Conservation (phyloP, 2,113 vertebrate genomes). For the Smithornis capensis region DNA sequence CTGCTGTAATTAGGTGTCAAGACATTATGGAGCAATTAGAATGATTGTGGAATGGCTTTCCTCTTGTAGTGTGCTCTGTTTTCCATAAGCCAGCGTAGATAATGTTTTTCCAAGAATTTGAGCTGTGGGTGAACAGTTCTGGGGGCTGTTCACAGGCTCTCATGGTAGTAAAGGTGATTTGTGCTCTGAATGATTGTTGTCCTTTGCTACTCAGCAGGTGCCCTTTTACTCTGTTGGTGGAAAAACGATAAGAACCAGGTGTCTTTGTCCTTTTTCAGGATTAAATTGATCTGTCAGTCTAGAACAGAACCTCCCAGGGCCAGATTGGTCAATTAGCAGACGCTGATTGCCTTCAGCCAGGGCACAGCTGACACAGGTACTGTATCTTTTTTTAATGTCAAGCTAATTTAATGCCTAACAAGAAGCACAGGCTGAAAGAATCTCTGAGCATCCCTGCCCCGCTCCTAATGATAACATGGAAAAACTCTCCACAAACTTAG, state of each 20-base stretch:
- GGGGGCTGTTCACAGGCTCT: background rate
- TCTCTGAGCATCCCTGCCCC: background rate
- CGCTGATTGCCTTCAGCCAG: background rate
- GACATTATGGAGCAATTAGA: background rate
- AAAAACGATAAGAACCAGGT: background rate
- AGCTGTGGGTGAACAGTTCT: background rate
- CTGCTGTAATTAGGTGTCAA: background rate
- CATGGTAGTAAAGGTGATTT: background rate
- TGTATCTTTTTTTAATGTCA: background rate
- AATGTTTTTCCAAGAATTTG: background rate
- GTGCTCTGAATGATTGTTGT: background rate
- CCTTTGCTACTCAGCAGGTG: background rate
- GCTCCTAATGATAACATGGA: background rate
- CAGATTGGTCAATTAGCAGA: background rate
- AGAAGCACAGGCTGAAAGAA: background rate
- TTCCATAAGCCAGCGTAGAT: background rate
- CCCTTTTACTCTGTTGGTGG: background rate
- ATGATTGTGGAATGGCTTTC: background rate
- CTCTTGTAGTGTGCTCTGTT: background rate
- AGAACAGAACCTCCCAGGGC: background rate
- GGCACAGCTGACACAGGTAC: background rate
- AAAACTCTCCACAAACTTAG: slow-evolving; percentile 18
- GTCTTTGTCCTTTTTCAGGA: background rate
- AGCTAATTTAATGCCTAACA: background rate
- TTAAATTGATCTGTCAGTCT: background rate